These are phyloP conservation scores for Tylochromis polylepis DNA, from an alignment of 2,113 vertebrate genomes.

Conservation along the genomic window DNA sequence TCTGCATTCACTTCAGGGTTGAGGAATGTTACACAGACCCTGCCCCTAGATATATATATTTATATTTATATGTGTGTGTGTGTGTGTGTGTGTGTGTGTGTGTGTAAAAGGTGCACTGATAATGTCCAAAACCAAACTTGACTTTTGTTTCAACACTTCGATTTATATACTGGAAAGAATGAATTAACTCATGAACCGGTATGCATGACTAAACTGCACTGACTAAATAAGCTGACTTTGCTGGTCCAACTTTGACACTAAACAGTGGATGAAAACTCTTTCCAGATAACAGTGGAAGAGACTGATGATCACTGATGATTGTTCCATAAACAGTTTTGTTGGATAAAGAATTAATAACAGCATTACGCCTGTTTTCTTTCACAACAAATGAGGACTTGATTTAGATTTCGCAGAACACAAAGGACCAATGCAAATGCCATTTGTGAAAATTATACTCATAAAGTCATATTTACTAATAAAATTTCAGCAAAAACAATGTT, in stretches of 20 bases:
- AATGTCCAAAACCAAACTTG: background rate
- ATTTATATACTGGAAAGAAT: background rate
- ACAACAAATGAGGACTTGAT: slow-evolving; percentile 14
- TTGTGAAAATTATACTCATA: slow-evolving; percentile 3
- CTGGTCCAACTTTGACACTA: background rate
- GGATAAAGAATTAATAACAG: slow-evolving; percentile 1
- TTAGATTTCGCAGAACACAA: slow-evolving; percentile 10
- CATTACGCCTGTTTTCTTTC: background rate
- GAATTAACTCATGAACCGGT: background rate
- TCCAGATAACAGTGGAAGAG: slow-evolving; percentile 1
- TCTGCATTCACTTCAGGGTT: background rate
- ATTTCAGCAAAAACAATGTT: slow-evolving; percentile 22
- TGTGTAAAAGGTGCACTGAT: accelerated
- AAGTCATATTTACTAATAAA: slow-evolving; percentile 44
- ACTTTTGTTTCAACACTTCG: background rate
- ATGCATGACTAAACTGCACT: background rate
- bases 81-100: background rate
- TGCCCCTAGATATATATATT: background rate
- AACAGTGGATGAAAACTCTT: background rate
- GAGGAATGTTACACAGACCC: background rate
- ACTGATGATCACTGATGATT: background rate
- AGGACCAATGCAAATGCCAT: background rate
- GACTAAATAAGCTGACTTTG: background rate
- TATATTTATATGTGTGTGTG: too few relatives aligned
- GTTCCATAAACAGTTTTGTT: slow-evolving; percentile 8